Evolutionary conservation across 2,797 vertebrate species (phyloP).

Genomic region (Numenius phaeopus): DNA sequence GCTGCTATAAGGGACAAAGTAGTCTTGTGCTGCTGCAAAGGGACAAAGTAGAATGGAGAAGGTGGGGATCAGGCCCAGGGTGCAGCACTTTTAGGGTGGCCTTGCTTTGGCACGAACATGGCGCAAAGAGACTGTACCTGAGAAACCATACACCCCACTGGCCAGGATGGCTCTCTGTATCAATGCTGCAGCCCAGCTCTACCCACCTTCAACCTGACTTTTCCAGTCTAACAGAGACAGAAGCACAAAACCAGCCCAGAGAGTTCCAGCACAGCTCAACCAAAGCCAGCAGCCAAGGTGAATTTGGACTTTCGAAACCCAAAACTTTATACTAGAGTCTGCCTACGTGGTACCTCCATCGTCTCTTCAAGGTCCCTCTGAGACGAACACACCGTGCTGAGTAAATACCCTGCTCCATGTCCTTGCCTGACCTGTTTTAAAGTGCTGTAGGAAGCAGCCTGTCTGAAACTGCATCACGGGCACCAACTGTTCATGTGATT

Average conservation of each 20-base stretch:
- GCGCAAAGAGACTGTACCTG: fast-evolving
- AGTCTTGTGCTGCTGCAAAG: not conserved
- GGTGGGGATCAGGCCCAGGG: not conserved
- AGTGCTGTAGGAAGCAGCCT: not conserved
- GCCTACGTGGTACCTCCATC: not conserved
- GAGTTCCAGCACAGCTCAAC: not conserved
- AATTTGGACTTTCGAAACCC: not conserved
- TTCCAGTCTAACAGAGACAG: not conserved
- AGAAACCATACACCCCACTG: not conserved
- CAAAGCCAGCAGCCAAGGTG: not conserved
- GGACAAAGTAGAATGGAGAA: not conserved
- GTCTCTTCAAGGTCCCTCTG: not conserved
- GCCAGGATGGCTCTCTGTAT: not conserved
- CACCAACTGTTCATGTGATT: not conserved
- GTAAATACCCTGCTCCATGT: not conserved
- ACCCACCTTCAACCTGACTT: not conserved
- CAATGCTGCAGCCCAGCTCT: not conserved
- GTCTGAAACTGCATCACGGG: not conserved
- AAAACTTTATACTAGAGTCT: not conserved
- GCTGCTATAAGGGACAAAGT: too few relatives aligned
- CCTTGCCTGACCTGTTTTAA: not conserved
- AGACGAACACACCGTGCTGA: not conserved
- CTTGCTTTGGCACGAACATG: not conserved
- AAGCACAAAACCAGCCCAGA: not conserved
- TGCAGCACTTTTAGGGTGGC: not conserved